Percentiles rank a stretch among this genome's conserved stretches.
Conservation (phyloP, 53 echinoderm and acorn worm species). For the Temnopleurus reevesii region DNA sequence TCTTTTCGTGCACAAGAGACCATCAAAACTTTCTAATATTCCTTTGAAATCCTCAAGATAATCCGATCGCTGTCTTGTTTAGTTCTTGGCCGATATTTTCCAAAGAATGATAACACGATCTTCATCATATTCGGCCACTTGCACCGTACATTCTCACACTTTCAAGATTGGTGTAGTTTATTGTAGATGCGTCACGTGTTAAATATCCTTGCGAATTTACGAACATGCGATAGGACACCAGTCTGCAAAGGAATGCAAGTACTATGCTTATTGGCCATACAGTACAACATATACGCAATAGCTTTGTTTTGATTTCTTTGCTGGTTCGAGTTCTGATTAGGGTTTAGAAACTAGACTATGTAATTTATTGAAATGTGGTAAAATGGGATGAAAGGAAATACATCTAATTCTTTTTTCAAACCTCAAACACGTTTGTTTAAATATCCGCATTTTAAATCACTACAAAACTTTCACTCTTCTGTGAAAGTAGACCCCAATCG, state of each 20-base stretch:
- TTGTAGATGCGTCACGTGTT: not conserved
- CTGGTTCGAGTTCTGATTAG: no score
- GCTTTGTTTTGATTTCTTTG: not conserved
- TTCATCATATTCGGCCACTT: not conserved
- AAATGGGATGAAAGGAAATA: no score
- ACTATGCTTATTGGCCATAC: not conserved
- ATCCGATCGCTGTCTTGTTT: not conserved
- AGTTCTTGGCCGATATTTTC: not conserved
- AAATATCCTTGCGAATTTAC: no score
- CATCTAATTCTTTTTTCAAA: no score
- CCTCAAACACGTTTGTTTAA: no score
- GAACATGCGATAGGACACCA: not conserved
- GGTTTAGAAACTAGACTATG: no score
- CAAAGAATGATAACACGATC: not conserved
- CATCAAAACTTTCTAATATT: not conserved
- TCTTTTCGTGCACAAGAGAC: not conserved
- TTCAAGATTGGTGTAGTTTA: not conserved
- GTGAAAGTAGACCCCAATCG: no score
- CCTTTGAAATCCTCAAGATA: not conserved
- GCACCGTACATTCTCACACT: not conserved
- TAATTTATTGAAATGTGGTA: no score
- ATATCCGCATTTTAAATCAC: no score
- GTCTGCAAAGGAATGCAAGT: slow-evolving; percentile 14
- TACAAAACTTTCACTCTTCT: no score
- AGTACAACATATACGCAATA: not conserved